A percentile compares a stretch with the other conserved stretches of the same genome.
These are phyloP conservation scores for Proteles cristata DNA, from an alignment of 2,113 vertebrate species.

Conservation along the genomic window DNA sequence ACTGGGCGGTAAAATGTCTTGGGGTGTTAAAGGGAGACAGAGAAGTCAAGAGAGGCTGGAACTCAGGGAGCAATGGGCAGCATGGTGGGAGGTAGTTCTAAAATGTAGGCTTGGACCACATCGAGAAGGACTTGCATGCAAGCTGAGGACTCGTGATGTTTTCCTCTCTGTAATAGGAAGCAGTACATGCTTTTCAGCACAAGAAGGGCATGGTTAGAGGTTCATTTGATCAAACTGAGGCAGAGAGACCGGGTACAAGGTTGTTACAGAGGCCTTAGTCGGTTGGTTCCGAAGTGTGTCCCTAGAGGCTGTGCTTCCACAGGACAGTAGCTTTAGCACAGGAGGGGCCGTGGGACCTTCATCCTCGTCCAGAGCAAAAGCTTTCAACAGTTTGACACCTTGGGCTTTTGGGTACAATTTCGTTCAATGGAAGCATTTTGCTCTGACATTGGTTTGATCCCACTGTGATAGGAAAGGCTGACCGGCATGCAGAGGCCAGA, in stretches of 20 bases:
- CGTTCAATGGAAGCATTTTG: not conserved
- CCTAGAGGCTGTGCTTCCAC: not conserved
- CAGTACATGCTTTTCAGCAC: not conserved
- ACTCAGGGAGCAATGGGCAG: not conserved
- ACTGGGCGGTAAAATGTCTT: not conserved
- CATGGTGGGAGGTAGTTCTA: not conserved
- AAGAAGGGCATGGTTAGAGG: not conserved
- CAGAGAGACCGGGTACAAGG: not conserved
- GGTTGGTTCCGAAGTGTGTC: constrained; percentile 14
- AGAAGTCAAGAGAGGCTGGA: not conserved
- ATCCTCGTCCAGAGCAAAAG: not conserved
- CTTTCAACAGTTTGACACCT: not conserved
- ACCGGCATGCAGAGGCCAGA: not conserved
- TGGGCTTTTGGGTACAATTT: not conserved
- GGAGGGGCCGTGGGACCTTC: not conserved
- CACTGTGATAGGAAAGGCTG: not conserved
- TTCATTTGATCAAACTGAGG: not conserved
- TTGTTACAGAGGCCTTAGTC: not conserved
- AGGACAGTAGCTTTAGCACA: not conserved
- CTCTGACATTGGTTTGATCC: constrained; percentile 1
- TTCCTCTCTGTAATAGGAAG: not conserved
- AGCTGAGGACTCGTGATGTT: not conserved
- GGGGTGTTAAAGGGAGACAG: not conserved
- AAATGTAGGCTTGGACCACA: not conserved
- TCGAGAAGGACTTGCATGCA: not conserved